Evolutionary conservation across 2,888 invertebrate genomes (phyloP), one percentile per base, ranked within the genome.

Genomic region (Neuroscelio doddi): DNA sequence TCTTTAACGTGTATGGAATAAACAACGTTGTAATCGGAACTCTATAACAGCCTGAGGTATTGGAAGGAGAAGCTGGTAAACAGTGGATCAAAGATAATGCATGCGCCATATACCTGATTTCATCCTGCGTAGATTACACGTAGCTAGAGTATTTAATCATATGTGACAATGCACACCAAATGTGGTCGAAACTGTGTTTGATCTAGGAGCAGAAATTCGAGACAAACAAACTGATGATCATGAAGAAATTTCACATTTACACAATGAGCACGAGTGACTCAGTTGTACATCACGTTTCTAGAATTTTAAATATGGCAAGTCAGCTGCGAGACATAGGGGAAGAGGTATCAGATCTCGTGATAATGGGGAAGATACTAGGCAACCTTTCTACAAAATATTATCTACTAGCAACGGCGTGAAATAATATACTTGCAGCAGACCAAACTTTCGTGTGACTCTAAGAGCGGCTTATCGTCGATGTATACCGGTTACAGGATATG

Each of bases 321-420:
- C 65, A 68, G 38, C 30, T 73, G 9, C 52, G 51, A 4, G 75
- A 75, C 41, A 45, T 76, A 0, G 73, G 70, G 0, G 72, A 72
- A 7, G 12, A 8, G 0, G 46, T 76, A 1, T 55, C 71, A 0
- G 64, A 71, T 4, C 17, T 45, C 4, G 34, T 68, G 0, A 30
- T 74, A 0, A 73, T 72, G 55, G 69, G 74, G 7, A 75, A 76
- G 41, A 61, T 74, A 16, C 47, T 75, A 3, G 75, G 68, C 1
- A 72, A 71, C 34, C 59, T 76, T 8, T 65, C 74, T 1, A 3
- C 58, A 0, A 74, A 70, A 27, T 75, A 58, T 58, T 62, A 69
- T 26, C 36, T 68, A 0, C 41, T 76, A 1, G 61, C 53, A 7
- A 75, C 73, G 10, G 75, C 71, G 2, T 73, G 72, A 68, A 72